Evolutionary conservation across 1,140 invertebrate species (phyloP), one percentile per base, ranked within the genome.

Genomic region (Euura saliciscinereae): DNA sequence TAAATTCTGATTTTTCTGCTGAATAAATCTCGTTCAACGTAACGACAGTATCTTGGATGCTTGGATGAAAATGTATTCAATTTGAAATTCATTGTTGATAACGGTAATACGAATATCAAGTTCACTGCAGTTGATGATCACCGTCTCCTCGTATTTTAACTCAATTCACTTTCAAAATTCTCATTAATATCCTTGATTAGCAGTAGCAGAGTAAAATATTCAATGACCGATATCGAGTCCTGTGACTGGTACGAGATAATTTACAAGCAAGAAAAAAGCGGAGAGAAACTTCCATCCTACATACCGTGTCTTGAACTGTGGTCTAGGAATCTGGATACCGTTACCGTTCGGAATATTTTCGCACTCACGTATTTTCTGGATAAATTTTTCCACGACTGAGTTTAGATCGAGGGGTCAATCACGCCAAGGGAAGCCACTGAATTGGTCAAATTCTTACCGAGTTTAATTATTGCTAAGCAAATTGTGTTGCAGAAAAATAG

Each of bases 141-240:
- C 67, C 74, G 74, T 77, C 13, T 75, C 76, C 8, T 73, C 6
- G 64, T 74, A 74, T 64, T 75, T 74, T n/a, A 76, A 65, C 65
- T 4, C 2, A 75, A 42, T 69, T 78, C 77, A 42, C 65, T 10
- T 44, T 75, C 68, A 0, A 70, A 69, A 28, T 28, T 28, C 0
- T 28, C 88, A 80, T 92, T 91, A 78, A 88, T 87, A 65, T 91
- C 87, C 3, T 88, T 91, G 81, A 89, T 91, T 65, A 93, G 82
- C 82, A 89, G 83, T 3, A 89, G 74, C 3, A 89, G 65, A 44
- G 84, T 73, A 68, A 84, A 88, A 4, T 85, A 87, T 6, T 83
- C 73, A 43, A 89, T 88, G 44, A 88, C 85, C 4, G 84, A 85
- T 5, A 85, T 82, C n/a, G 93, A 94, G 80, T 94, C 93, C 84